Evolutionary conservation across 2,113 vertebrate genomes (phyloP).

Genomic region (Illadopsis cleaveri): DNA sequence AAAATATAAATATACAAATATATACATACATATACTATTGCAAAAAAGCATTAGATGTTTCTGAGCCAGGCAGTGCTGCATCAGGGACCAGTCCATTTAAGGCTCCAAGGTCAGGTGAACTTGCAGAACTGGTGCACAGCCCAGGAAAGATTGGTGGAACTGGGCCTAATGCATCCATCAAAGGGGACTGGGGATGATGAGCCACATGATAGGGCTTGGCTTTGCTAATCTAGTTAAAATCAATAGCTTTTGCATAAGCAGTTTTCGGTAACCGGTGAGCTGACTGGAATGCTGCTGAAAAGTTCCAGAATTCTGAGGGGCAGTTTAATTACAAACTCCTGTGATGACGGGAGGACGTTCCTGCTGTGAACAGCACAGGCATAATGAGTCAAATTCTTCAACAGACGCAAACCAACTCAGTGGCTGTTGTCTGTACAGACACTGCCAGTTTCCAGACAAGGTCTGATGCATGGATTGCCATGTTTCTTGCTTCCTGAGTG

Average conservation of each 20-base stretch:
- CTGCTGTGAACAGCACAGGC: not conserved
- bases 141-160: not conserved
- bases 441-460: not conserved
- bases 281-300: not conserved
- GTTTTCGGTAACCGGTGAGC: not conserved
- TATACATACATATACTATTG: not conserved
- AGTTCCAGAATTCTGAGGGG: not conserved
- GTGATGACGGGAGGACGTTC: not conserved
- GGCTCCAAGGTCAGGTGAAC: not conserved
- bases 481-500: not conserved
- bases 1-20: not conserved
- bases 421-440: not conserved
- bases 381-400: not conserved
- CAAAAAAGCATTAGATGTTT: not conserved
- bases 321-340: not conserved
- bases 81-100: not conserved
- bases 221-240: not conserved
- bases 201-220: rapidly evolving
- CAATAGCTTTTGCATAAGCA: not conserved
- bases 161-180: not conserved
- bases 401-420: rapidly evolving
- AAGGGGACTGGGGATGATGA: not conserved
- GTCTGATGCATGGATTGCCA: not conserved
- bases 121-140: not conserved
- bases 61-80: not conserved